Evolutionary conservation across 2,113 vertebrate species (phyloP).

Genomic region (Tylochromis polylepis): DNA sequence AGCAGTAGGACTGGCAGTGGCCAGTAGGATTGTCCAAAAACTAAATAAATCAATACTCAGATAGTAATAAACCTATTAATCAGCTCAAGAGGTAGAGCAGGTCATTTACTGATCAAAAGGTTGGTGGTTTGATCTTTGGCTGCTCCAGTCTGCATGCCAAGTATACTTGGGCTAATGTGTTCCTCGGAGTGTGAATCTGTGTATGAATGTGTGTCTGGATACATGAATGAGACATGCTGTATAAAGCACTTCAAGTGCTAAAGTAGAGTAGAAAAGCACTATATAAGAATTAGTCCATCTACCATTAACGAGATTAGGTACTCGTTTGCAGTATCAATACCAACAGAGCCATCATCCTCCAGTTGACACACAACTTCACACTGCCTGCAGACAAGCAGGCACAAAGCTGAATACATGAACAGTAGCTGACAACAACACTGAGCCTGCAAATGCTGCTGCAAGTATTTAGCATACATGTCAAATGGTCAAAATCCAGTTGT

Average conservation of each 20-base stretch:
- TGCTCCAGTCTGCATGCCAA: too few relatives aligned
- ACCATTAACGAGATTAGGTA: background rate
- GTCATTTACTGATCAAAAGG: too few relatives aligned
- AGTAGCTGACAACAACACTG: background rate
- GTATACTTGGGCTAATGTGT: too few relatives aligned
- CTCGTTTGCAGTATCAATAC: background rate
- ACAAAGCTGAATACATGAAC: background rate
- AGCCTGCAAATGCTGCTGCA: background rate
- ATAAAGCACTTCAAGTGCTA: background rate
- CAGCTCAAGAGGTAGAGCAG: too few relatives aligned
- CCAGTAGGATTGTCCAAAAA: too few relatives aligned
- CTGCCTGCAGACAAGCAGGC: background rate
- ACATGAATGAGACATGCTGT: too few relatives aligned
- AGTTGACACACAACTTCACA: background rate
- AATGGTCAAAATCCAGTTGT: background rate
- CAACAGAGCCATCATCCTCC: background rate
- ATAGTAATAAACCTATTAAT: too few relatives aligned
- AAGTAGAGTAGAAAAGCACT: background rate
- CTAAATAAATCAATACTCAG: too few relatives aligned
- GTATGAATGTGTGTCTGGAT: too few relatives aligned
- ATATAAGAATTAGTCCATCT: background rate
- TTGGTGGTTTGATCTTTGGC: too few relatives aligned
- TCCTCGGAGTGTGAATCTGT: too few relatives aligned
- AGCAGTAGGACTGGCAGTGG: too few relatives aligned
- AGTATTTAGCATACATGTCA: background rate